Percentiles rank a stretch among this genome's conserved stretches.
phyloP scores from a whole-genome alignment of 2,888 invertebrate genomes.

The Drosophila paracracens region DNA sequence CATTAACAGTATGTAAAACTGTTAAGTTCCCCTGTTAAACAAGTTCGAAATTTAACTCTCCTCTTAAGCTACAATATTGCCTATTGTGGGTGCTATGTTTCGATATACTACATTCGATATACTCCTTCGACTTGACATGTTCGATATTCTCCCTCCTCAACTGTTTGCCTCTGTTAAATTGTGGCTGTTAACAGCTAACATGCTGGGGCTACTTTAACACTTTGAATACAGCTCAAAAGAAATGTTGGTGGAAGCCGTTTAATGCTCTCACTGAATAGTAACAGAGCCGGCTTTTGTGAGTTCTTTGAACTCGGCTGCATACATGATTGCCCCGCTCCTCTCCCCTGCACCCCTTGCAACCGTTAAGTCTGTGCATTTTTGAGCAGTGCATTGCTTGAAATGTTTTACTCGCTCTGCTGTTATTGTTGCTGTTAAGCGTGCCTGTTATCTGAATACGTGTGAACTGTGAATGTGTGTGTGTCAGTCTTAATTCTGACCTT shows the following conservation, averaged over 20 bases:
- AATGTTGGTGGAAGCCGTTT: slow-evolving; percentile 17
- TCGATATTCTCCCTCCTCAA: not conserved
- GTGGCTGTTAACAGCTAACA: not conserved
- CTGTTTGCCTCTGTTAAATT: not conserved
- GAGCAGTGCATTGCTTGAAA: slow-evolving; percentile 26
- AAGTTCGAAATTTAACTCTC: not conserved
- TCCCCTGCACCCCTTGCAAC: not conserved
- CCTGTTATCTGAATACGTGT: slow-evolving; percentile 8
- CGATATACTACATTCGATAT: not conserved
- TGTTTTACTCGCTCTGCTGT: not conserved
- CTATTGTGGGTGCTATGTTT: slow-evolving; percentile 1
- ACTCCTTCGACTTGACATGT: not conserved
- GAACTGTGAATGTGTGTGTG: slow-evolving; percentile 4
- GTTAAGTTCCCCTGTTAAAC: not conserved
- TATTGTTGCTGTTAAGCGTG: slow-evolving; percentile 21
- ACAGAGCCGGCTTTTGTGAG: slow-evolving; percentile 52
- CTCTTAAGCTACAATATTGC: no score
- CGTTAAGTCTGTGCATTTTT: slow-evolving; percentile 20
- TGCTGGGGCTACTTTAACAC: not conserved
- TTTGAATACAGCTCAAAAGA: not conserved
- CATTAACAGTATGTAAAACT: not conserved
- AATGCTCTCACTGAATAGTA: slow-evolving; percentile 9
- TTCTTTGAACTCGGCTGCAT: slow-evolving; percentile 50
- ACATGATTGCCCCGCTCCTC: not conserved
- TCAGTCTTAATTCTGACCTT: slow-evolving; percentile 41